Percentiles rank a stretch among this genome's conserved stretches.
phyloP scores from a whole-genome alignment of 2,113 vertebrate species.

The Erythrolamprus reginae region DNA sequence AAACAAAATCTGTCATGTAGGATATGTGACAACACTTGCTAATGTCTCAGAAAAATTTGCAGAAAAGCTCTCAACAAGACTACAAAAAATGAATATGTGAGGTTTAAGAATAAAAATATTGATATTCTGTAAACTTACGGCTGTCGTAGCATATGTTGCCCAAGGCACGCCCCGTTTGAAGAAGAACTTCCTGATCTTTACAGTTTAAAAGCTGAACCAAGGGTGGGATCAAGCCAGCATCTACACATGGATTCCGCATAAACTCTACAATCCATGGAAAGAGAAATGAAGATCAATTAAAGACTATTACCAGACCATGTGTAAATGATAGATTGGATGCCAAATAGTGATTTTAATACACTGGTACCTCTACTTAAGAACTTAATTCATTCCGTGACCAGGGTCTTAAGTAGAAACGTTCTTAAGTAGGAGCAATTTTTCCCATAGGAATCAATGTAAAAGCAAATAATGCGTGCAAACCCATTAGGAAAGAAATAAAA shows the following conservation, averaged over 20 bases:
- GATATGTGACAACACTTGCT: not conserved
- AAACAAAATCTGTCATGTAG: no score
- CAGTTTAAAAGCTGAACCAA: constrained; percentile 89
- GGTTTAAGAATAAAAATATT: not conserved
- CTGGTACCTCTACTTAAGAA: no score
- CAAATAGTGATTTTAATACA: no score
- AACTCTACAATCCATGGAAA: constrained; percentile 77
- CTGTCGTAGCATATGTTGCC: constrained; percentile 99
- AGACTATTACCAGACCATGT: not conserved
- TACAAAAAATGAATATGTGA: not conserved
- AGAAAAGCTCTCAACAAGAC: not conserved
- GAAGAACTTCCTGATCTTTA: constrained; percentile 91
- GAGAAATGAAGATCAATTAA: constrained; percentile 12
- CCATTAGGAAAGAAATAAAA: no score
- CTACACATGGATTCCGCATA: constrained; percentile 92
- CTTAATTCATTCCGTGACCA: no score
- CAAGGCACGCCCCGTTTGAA: constrained; percentile 94
- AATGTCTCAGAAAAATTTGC: not conserved
- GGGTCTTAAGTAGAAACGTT: no score
- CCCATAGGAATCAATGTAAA: no score
- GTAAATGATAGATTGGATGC: no score
- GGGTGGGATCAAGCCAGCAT: constrained; percentile 90
- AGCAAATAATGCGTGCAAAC: no score
- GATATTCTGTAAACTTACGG: constrained; percentile 83
- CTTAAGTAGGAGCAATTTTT: no score